These are phyloP conservation scores for Notiomystis cincta DNA, from an alignment of 2,113 vertebrate genomes.

Conservation along the genomic window DNA sequence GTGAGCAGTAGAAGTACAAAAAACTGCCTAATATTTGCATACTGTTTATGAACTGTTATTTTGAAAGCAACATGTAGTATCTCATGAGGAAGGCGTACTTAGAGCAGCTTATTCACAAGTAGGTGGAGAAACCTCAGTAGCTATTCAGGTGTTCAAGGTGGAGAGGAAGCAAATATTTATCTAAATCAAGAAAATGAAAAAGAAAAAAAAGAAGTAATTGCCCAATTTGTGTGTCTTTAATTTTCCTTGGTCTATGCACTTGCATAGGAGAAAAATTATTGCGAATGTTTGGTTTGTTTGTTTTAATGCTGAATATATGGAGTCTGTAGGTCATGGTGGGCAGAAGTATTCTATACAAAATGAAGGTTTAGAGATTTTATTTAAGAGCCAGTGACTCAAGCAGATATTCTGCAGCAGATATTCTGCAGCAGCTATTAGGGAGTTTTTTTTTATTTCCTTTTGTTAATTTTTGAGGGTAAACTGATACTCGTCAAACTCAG, in stretches of 20 bases:
- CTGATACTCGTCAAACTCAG: not conserved
- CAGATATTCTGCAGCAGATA: not conserved
- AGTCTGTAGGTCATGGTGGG: not conserved
- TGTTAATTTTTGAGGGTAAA: slow-evolving; percentile 13
- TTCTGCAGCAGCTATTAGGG: not conserved
- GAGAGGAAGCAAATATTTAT: not conserved
- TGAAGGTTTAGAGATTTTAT: not conserved
- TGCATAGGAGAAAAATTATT: not conserved
- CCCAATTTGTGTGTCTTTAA: not conserved
- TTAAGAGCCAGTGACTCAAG: not conserved
- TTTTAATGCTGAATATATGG: not conserved
- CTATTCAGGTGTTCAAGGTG: not conserved
- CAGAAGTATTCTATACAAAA: not conserved
- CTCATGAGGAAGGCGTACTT: not conserved
- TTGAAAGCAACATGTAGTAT: not conserved
- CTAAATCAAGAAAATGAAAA: not conserved
- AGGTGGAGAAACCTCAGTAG: not conserved
- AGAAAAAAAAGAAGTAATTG: not conserved
- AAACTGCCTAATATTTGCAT: not conserved
- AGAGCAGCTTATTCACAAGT: not conserved
- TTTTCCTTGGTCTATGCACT: not conserved
- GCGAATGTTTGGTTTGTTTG: not conserved
- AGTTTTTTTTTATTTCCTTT: not conserved
- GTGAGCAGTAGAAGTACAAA: not conserved
- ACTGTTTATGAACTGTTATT: not conserved